Evolutionary conservation across 2,888 invertebrate species (phyloP), one percentile per base, ranked within the genome.

Genomic region (Melanotus villosus): DNA sequence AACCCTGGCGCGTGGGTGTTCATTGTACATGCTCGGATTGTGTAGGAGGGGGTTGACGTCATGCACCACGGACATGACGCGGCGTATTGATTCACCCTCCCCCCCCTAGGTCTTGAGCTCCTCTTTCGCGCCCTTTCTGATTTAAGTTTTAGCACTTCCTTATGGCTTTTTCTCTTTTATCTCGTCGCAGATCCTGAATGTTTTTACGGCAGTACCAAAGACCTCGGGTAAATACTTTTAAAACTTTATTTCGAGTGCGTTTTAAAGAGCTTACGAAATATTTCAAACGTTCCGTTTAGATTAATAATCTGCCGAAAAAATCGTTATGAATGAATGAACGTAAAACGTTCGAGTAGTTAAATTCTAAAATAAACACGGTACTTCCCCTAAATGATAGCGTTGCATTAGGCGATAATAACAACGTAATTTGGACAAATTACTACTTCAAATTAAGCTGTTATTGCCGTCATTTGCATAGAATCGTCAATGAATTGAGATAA

Each of bases 61-160:
- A 73, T 67, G 62, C 65, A 64, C 74, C 76, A 77, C 76, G 77
- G 78, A 78, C 78, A 77, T 77, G 78, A 79, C 79, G 80, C 78
- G 77, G 73, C 73, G 75, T 79, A 79, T 79, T 76, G 79, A 79
- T 79, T 76, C 73, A 65, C 65, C 52, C 68, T 34, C 45, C 26
- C 65, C 59, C 52, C 50, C 38, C 41, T n/a, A n/a, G n/a, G 19
- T 36, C 41, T 32, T 30, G 23, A 23, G 34, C 32, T 41, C 65
- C 26, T 36, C 62, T 66, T 70, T 65, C 66, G 62, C 70, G 69
- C 60, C 57, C 50, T 69, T 69, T 69, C 38, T 47, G 59, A 58
- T 59, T 65, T 68, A 50, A 63, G 50, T 63, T 68, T 65, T 57
- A 14, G 34, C 59, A 56, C 60, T 65, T 64, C 58, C 68, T 64